Evolutionary conservation across 2,113 vertebrate genomes (phyloP).

Genomic region (Oryzias curvinotus): DNA sequence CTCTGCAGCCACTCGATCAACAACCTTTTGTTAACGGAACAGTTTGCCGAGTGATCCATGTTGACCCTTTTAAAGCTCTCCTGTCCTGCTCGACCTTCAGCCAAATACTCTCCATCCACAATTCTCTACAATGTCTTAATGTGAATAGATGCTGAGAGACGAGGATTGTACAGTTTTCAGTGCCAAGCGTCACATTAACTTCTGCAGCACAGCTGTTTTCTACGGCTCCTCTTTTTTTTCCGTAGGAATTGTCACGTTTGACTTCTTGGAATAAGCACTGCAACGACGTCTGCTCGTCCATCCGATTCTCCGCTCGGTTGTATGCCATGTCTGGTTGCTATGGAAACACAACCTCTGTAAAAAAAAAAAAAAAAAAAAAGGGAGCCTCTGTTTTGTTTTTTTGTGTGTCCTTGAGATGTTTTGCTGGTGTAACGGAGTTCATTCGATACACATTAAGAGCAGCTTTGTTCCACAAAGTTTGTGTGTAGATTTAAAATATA

Average conservation of each 20-base stretch:
- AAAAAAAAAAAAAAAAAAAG: no score
- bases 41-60: neutral
- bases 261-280: slow-evolving; percentile 7
- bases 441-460: slow-evolving; percentile 15
- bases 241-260: neutral
- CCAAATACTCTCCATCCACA: slow-evolving; percentile 11
- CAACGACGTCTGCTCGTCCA: slow-evolving; percentile 5
- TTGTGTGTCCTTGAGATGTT: neutral
- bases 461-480: slow-evolving; percentile 20
- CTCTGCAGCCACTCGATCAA: neutral
- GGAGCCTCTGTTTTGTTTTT: slow-evolving; percentile 8
- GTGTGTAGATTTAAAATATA: neutral
- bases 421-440: slow-evolving; percentile 1
- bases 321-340: slow-evolving; percentile 19
- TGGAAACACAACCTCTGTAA: slow-evolving; percentile 35
- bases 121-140: slow-evolving; percentile 29
- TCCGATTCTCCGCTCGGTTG: neutral
- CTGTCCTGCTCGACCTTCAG: slow-evolving; percentile 31
- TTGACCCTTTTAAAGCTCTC: neutral
- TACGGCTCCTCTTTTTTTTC: slow-evolving; percentile 15
- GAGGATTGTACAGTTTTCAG: slow-evolving; percentile 38
- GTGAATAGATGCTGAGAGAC: slow-evolving; percentile 29
- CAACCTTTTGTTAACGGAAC: no score
- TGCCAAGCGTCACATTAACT: slow-evolving; percentile 55
- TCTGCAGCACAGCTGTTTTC: slow-evolving; percentile 16